These are phyloP conservation scores for Cheirogaleus medius DNA, from an alignment of 2,113 vertebrate genomes.

Conservation along the genomic window DNA sequence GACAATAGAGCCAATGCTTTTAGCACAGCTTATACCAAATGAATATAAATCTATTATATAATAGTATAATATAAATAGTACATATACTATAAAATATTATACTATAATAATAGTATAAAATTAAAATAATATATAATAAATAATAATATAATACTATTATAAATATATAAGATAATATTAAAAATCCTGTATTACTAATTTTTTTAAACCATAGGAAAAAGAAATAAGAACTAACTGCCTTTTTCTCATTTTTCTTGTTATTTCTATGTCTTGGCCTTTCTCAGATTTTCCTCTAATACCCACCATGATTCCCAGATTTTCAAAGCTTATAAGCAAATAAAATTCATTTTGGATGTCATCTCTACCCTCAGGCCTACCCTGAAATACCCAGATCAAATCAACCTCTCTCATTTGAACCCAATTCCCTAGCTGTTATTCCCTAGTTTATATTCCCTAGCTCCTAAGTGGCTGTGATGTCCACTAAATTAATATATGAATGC, in stretches of 20 bases:
- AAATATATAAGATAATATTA: not conserved
- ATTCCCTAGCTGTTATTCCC: not conserved
- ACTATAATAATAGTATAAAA: not conserved
- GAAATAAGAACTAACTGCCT: not conserved
- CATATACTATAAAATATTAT: not conserved
- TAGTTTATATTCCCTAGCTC: not conserved
- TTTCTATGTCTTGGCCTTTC: not conserved
- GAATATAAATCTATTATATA: not conserved
- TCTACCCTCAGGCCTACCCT: not conserved
- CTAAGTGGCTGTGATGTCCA: not conserved
- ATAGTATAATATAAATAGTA: not conserved
- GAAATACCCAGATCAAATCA: not conserved
- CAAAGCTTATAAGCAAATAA: not conserved
- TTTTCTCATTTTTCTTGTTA: not conserved
- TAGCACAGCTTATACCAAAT: not conserved
- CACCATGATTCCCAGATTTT: not conserved
- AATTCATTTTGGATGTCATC: not conserved
- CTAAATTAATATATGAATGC: not conserved
- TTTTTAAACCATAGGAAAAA: not conserved
- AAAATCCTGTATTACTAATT: not conserved
- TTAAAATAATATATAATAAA: not conserved
- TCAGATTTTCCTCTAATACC: not conserved
- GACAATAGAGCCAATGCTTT: not conserved
- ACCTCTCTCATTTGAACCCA: not conserved
- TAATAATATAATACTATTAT: not conserved